These are phyloP conservation scores for Semnornis frantzii DNA, from an alignment of 2,113 vertebrate species.

Conservation along the genomic window DNA sequence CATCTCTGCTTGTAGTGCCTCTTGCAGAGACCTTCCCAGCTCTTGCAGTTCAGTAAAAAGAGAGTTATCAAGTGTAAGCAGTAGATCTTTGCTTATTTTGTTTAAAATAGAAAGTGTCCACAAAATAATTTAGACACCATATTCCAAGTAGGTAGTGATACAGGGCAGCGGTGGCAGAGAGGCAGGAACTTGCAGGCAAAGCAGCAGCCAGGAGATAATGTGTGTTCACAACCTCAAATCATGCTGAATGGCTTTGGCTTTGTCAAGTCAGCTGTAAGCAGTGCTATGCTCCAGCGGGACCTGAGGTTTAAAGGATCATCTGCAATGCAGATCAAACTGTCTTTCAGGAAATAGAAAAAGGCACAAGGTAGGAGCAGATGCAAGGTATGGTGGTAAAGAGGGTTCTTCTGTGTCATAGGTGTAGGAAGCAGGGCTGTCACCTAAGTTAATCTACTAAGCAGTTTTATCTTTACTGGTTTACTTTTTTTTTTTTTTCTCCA, in stretches of 20 bases:
- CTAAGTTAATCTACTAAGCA: neutral
- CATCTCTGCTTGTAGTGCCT: neutral
- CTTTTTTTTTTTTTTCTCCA: too few relatives aligned
- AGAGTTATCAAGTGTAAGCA: neutral
- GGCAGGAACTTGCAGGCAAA: neutral
- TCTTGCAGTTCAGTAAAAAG: neutral
- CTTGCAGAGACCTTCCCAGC: neutral
- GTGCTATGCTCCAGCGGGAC: neutral
- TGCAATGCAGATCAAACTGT: constrained; percentile 21
- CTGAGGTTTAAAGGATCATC: neutral
- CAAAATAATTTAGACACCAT: neutral
- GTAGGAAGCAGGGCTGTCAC: neutral
- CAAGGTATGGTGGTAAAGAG: neutral
- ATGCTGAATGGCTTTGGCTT: rapidly evolving
- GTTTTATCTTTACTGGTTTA: neutral
- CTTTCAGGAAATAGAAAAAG: neutral
- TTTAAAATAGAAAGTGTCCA: neutral
- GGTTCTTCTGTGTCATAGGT: neutral
- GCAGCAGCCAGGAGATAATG: neutral
- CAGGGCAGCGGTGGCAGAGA: neutral
- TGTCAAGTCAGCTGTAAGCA: neutral
- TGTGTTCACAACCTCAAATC: neutral
- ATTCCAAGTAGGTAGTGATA: neutral
- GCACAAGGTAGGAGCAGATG: neutral
- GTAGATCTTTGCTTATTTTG: neutral